A percentile compares a stretch with the other conserved stretches of the same genome.
Conservation (phyloP, 2,113 vertebrate genomes). For the Silurus glanis region DNA sequence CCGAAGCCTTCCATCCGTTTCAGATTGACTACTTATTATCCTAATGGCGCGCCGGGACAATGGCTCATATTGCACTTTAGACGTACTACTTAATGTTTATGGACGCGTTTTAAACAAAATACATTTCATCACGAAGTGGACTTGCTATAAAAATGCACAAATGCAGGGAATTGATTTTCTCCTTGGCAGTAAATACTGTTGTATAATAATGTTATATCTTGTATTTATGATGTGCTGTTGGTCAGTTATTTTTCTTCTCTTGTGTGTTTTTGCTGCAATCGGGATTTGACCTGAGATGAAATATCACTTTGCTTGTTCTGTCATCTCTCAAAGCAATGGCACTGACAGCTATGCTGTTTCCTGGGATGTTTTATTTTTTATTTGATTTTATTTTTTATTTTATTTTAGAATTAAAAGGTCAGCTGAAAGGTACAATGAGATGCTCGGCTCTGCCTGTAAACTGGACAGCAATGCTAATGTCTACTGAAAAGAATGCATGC, state of each 20-base stretch:
- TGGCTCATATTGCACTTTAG: conserved; percentile 41
- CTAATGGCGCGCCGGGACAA: conserved; percentile 22
- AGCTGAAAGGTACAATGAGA: background rate
- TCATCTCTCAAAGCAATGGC: background rate
- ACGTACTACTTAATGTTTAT: conserved; percentile 33
- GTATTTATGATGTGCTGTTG: conserved; percentile 37
- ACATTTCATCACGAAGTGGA: conserved; percentile 47
- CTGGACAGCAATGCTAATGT: conserved; percentile 43
- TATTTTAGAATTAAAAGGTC: background rate
- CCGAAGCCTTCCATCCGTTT: conserved; percentile 45
- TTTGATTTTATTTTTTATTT: no score
- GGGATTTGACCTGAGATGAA: conserved; percentile 40
- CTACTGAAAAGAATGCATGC: conserved; percentile 51
- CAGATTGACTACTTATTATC: conserved; percentile 58
- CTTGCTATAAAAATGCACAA: conserved; percentile 20
- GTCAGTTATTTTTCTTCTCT: background rate
- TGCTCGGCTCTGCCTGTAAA: conserved; percentile 36
- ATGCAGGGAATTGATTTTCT: background rate
- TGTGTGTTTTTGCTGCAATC: background rate
- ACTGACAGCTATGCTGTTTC: background rate
- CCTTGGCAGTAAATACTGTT: background rate
- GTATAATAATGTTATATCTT: conserved; percentile 13
- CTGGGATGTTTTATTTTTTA: no score
- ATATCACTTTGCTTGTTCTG: conserved; percentile 16
- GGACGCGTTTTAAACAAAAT: conserved; percentile 17